Evolutionary conservation across 92 coral and sea anemone species (phyloP), one percentile per base, ranked within the genome.

Genomic region (Montipora capitata): DNA sequence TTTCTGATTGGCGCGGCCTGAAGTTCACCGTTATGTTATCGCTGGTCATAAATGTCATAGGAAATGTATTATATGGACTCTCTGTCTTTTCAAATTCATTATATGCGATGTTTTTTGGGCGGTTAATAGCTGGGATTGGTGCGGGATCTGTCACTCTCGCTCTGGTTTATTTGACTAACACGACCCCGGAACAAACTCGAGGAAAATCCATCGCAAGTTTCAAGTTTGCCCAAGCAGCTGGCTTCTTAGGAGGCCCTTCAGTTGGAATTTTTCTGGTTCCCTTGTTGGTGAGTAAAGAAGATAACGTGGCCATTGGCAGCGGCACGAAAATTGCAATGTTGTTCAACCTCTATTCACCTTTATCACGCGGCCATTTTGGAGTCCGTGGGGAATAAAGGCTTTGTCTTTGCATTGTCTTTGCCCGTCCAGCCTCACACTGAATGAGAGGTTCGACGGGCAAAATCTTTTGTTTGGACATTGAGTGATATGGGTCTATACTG

Each of bases 81-180:
- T 92, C 98, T 35, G 93, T 90, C 62, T 83, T 84, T 59, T 62
- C 91, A 20, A 79, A 96, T 51, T 98, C 99, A 20, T 88, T 94
- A 63, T 88, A 96, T 68, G 89, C 93, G 87, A 85, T 94, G 80
- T 71, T 98, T 20, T 27, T 93, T 74, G 99, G 99, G 10, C 81
- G 99, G 5, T 96, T 98, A 68, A 80, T 96, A 72, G 91, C 99
- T 1, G 99, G 99, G 39, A 86, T 98, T 51, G 94, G 99, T 39
- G 98, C 99, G 2, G 99, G 99, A 7, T 93, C 98, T 0, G 87
- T 97, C 43, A 87, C 94, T 2, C 92, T 98, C 0, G 98, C 97
- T 4, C 84, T 98, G 51, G 95, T 98, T 6, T 96, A 98, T 65
- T 64, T 98, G 75, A 96, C 99, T 3, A 98, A 98, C 80, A 92